Base-by-base conservation (phyloP, 2,113 vertebrate species). In the Todiramphus chloris region DNA sequence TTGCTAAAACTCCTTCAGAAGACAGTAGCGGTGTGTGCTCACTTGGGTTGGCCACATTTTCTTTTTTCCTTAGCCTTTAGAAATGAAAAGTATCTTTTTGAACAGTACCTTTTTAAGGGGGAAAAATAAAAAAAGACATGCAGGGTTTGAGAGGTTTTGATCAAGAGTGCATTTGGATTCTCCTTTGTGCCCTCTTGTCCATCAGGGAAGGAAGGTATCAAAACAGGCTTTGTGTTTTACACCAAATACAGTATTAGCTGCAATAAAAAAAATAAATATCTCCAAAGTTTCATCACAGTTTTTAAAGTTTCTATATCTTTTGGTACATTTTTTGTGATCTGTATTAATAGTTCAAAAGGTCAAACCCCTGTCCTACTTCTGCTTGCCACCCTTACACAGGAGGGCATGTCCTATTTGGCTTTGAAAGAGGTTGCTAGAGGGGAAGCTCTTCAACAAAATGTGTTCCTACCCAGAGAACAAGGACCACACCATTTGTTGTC, bases 341-440 rank as follows among this genome's bases (percentile, higher is more conserved):
- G 13, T 41, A 89, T 83, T 91, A 91, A 94, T 68, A 89, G 87
- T 87, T 89, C 81, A 75, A 82, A 91, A 56, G 64, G 60, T 55
- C 60, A 75, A 92, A 95, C 46, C 20, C 7, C 25, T 94, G 77
- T 43, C 81, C 91, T 78, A 81, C 56, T 94, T 94, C 51, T 67
- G 37, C 60, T 66, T 78, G 60, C 43, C 31, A 63, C 25, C 11
- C 68, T 33, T 70, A 41, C 80, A 59, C 25, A 83, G 77, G 64
- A 93, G 50, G 30, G 30, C 13, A n/a, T 9, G 68, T 44, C 48
- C 75, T 93, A 41, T 46, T 63, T 72, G 77, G 31, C 74, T 82
- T 91, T 63, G 74, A 94, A 77, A 66, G 35, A 92, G 21, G 31
- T 59, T 77, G 72, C 35, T 43, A 3, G 7, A 84, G 23, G 23